Evolutionary conservation across 2,888 invertebrate species (phyloP).

Genomic region (Leptopilina drosophilae): DNA sequence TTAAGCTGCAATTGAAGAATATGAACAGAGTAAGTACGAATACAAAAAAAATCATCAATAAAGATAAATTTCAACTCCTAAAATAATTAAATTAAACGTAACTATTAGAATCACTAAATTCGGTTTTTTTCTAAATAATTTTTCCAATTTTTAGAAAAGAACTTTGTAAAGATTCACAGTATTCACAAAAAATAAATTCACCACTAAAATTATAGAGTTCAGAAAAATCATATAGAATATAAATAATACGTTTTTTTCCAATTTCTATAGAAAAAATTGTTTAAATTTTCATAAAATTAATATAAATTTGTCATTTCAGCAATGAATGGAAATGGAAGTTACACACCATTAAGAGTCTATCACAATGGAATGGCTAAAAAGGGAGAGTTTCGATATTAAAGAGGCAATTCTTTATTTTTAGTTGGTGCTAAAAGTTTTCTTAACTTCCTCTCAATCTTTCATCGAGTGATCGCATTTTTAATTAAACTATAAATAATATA

Average conservation of each 20-base stretch:
- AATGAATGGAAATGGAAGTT: constrained; percentile 84
- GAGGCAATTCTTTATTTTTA: not conserved
- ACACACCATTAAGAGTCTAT: constrained; percentile 88
- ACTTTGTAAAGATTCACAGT: too few species aligned
- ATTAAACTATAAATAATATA: not conserved
- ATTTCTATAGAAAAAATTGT: too few species aligned
- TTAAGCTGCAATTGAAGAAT: constrained; percentile 68
- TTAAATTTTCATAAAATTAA: too few species aligned
- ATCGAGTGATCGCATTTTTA: not conserved
- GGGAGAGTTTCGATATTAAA: constrained; percentile 89
- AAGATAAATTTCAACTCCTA: too few species aligned
- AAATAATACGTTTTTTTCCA: too few species aligned
- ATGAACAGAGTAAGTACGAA: constrained; percentile 65
- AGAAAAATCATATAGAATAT: too few species aligned
- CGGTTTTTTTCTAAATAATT: too few species aligned
- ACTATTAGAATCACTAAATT: too few species aligned
- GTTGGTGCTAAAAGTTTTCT: constrained; percentile 20
- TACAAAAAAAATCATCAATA: constrained; percentile 6
- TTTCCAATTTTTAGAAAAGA: too few species aligned
- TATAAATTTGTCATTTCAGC: constrained; percentile 75
- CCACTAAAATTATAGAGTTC: too few species aligned
- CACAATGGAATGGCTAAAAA: constrained; percentile 89
- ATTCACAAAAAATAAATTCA: too few species aligned
- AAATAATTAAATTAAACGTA: too few species aligned
- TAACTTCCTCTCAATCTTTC: not conserved